A percentile compares a stretch with the other conserved stretches of the same genome.
phyloP scores from a whole-genome alignment of 2,888 invertebrate species.

The Tholera decimalis region DNA sequence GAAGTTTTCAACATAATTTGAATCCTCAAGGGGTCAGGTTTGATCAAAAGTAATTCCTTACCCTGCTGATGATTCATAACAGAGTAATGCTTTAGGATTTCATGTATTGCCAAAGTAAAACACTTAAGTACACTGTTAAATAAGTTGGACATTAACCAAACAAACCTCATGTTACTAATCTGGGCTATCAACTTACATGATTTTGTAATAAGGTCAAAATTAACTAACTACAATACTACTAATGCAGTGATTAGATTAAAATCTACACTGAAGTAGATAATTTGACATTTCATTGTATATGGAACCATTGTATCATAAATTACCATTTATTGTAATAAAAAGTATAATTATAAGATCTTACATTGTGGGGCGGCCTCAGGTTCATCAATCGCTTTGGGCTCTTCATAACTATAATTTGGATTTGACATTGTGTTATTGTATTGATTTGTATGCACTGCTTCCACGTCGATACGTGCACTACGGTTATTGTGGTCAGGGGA shows the following conservation, averaged over 20 bases:
- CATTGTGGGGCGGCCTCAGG: constrained; percentile 77
- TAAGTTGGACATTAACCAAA: too few relatives aligned
- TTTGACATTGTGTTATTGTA: constrained; percentile 85
- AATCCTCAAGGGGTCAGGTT: not conserved
- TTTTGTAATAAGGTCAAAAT: constrained; percentile 4
- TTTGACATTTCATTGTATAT: constrained; percentile 30
- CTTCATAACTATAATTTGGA: constrained; percentile 83
- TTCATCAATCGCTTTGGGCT: constrained; percentile 78
- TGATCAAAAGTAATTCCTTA: constrained; percentile 4
- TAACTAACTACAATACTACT: constrained; percentile 24
- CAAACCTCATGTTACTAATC: not conserved
- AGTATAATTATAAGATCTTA: constrained; percentile 63
- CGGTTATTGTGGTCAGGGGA: constrained; percentile 91
- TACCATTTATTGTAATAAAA: not conserved
- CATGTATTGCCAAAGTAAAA: not conserved
- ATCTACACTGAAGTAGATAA: constrained; percentile 39
- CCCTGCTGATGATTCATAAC: not conserved
- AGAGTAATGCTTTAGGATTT: not conserved
- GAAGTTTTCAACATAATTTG: not conserved
- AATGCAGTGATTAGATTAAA: constrained; percentile 51
- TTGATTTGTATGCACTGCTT: constrained; percentile 91
- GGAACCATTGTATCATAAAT: not conserved
- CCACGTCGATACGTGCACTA: constrained; percentile 93
- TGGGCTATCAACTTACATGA: not conserved
- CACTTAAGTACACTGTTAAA: not conserved